Evolutionary conservation across 1,140 invertebrate genomes (phyloP), one percentile per base, ranked within the genome.

Genomic region (Bicyclus anynana): DNA sequence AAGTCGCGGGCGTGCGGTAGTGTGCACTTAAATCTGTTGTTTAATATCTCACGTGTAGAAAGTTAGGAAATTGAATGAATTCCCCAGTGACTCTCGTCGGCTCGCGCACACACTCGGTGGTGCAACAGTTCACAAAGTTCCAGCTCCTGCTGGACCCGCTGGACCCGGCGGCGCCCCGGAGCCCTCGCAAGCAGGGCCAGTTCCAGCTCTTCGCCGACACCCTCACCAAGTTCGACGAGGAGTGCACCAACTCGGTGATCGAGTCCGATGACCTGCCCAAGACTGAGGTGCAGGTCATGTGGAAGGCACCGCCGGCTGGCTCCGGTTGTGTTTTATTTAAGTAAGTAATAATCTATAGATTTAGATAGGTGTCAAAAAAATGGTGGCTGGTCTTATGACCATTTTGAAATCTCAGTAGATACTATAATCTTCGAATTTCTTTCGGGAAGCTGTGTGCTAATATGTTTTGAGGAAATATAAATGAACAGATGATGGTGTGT

Each of bases 221-320:
- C 0, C 81, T 94, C 18, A 93, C 94, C 2, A 91, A 91, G 61
- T 97, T 95, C 77, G 94, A 96, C 62, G 95, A 97, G 64, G 93
- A 95, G 52, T 97, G 97, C 76, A 90, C 95, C 0, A 97, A 97
- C 80, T 96, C 95, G 0, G 92, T 98, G 0, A 93, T 94, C 0
- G 95, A 98, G 74, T 91, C 92, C 0, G 93, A 94, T 51, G 91
- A 94, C 71, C 85, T 93, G 59, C 93, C 94, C 1, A 98, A 98
- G 84, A 94, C 94, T 0, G 95, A 97, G 82, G 93, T 97, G 2
- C 94, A 96, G 74, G 95, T 97, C 42, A 93, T 97, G 91, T 98
- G 97, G 97, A 94, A 93, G 42, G 96, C 97, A 1, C 96, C 96
- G 1, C 92, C 92, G 7, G 78, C 92, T 0, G 95, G 95, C 4